Evolutionary conservation across 1,140 invertebrate genomes (phyloP).

Genomic region (Oedothorax gibbosus): DNA sequence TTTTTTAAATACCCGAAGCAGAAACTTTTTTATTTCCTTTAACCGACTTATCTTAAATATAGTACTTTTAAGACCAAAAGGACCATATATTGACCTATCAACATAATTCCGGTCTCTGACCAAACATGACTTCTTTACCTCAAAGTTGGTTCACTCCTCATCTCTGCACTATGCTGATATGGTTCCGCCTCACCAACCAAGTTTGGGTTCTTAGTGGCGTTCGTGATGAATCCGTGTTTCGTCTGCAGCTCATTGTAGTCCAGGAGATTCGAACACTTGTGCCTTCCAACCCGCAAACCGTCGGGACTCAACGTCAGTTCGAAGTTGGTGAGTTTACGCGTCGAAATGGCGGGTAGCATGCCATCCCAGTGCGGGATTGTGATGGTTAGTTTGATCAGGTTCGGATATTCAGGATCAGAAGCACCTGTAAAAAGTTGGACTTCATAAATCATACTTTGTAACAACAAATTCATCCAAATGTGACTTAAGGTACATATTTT

Average conservation of each 20-base stretch:
- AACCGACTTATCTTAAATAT: too few species aligned
- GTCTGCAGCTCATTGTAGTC: slow-evolving; percentile 65
- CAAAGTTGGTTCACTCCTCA: slow-evolving; percentile 66
- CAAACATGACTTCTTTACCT: slow-evolving; percentile 62
- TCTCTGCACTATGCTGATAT: slow-evolving; percentile 66
- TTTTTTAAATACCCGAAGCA: too few species aligned
- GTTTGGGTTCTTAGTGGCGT: slow-evolving; percentile 64
- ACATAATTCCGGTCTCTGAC: too few species aligned
- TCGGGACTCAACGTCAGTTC: slow-evolving; percentile 67
- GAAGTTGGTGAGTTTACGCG: slow-evolving; percentile 68
- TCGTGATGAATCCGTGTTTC: slow-evolving; percentile 66
- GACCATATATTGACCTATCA: too few species aligned
- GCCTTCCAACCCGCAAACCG: slow-evolving; percentile 66
- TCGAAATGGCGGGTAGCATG: slow-evolving; percentile 69
- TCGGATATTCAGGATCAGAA: slow-evolving; percentile 66
- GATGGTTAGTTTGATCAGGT: slow-evolving; percentile 67
- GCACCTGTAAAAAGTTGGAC: slow-evolving; percentile 64
- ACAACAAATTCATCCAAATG: too few species aligned
- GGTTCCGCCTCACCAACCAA: slow-evolving; percentile 66
- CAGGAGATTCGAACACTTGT: slow-evolving; percentile 69
- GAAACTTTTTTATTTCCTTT: too few species aligned
- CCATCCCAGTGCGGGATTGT: slow-evolving; percentile 69
- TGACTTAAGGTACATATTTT: too few species aligned
- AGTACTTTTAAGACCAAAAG: too few species aligned
- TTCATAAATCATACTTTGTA: background rate